Conservation (phyloP, 2,888 invertebrate species). For the Parochlus steinenii region DNA sequence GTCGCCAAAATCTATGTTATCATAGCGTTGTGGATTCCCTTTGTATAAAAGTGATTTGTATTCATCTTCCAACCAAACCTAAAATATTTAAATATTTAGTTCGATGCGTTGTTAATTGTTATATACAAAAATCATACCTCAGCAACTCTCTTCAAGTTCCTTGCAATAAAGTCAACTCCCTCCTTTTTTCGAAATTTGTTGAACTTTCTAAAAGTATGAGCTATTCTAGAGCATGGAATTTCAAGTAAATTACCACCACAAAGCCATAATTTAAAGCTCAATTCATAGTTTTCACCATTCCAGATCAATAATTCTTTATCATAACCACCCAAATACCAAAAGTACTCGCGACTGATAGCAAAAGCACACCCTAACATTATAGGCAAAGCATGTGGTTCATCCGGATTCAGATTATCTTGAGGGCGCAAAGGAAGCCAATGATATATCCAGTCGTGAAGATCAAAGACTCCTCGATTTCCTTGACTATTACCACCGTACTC, state of each 20-base stretch:
- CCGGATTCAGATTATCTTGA: constrained; percentile 17
- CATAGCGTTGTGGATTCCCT: not conserved
- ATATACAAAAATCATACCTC: constrained; percentile 8
- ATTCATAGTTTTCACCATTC: constrained; percentile 42
- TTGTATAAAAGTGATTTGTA: not conserved
- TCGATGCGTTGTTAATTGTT: too few relatives aligned
- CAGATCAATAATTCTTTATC: constrained; percentile 86
- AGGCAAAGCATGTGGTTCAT: constrained; percentile 46
- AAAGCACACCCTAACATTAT: constrained; percentile 96
- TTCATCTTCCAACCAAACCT: constrained; percentile 82
- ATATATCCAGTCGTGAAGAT: constrained; percentile 8
- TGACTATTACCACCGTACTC: not conserved
- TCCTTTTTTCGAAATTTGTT: constrained; percentile 55
- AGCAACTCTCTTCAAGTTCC: constrained; percentile 5
- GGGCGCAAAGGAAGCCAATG: not conserved
- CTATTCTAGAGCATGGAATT: constrained; percentile 10
- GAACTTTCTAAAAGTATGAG: constrained; percentile 2
- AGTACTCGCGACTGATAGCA: constrained; percentile 65
- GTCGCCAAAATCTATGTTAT: constrained; percentile 4
- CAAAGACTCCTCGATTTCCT: constrained; percentile 6
- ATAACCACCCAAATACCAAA: constrained; percentile 92
- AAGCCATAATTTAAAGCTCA: constrained; percentile 10
- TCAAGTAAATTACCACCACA: constrained; percentile 3
- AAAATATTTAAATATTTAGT: too few relatives aligned
- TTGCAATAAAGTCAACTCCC: constrained; percentile 24